A percentile compares a stretch with the other conserved stretches of the same genome.
phyloP scores from a whole-genome alignment of 2,888 invertebrate genomes.

The Drosophila demipolita region DNA sequence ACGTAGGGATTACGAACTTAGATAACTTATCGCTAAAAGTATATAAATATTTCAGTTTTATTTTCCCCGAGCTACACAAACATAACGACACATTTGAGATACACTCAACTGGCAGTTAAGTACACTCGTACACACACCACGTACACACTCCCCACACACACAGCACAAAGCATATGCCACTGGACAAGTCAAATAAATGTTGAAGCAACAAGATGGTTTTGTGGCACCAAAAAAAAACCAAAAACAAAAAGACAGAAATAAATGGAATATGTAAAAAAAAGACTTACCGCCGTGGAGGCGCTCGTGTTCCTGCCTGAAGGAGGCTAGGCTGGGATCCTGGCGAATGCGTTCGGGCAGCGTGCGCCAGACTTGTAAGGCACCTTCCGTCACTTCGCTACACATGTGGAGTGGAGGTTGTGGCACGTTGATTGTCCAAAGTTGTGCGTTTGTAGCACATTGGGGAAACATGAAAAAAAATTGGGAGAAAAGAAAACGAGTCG shows the following conservation, averaged over 20 bases:
- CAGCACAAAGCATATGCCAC: slow-evolving; percentile 15
- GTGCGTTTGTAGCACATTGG: slow-evolving; percentile 64
- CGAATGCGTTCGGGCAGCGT: slow-evolving; percentile 89
- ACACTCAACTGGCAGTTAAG: slow-evolving; percentile 8
- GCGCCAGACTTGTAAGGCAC: slow-evolving; percentile 88
- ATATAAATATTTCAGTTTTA: neutral
- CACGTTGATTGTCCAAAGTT: slow-evolving; percentile 34
- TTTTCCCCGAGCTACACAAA: slow-evolving; percentile 5
- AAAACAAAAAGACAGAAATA: neutral
- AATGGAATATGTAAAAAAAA: slow-evolving; percentile 1
- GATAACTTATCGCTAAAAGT: neutral
- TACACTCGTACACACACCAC: neutral
- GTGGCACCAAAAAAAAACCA: slow-evolving; percentile 10
- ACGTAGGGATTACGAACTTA: neutral
- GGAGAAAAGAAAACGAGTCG: slow-evolving; percentile 24
- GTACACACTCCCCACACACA: neutral
- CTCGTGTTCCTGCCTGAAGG: slow-evolving; percentile 86
- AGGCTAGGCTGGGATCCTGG: slow-evolving; percentile 88
- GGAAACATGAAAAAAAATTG: slow-evolving; percentile 61
- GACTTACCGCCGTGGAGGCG: slow-evolving; percentile 84
- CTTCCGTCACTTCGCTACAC: slow-evolving; percentile 87
- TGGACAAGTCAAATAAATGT: slow-evolving; percentile 43
- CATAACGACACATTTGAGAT: slow-evolving; percentile 5
- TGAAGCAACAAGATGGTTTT: slow-evolving; percentile 1
- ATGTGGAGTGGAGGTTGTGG: slow-evolving; percentile 6